A percentile compares a stretch with the other conserved stretches of the same genome.
phyloP scores from a whole-genome alignment of 1,140 invertebrate genomes.

The Penaeus chinensis region DNA sequence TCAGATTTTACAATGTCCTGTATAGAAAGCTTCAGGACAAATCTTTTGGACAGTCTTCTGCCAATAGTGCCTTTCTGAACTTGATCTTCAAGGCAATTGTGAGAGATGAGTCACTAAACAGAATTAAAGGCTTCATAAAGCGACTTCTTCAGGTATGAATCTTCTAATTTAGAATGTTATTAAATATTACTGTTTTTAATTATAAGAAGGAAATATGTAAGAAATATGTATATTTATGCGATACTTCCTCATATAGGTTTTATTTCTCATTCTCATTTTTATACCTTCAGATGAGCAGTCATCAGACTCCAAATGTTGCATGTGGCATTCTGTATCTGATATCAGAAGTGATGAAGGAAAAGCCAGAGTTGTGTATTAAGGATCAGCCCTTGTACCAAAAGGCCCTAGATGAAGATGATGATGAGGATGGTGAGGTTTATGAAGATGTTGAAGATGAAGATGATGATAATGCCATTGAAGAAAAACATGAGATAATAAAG shows the following conservation, averaged over 20 bases:
- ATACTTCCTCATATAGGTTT: no score
- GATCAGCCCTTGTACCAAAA: not conserved
- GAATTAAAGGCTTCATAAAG: slow-evolving; percentile 90
- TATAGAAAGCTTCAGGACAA: slow-evolving; percentile 88
- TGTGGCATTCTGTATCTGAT: slow-evolving; percentile 84
- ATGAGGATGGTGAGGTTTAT: slow-evolving; percentile 67
- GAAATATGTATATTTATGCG: not conserved
- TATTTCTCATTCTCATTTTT: not conserved
- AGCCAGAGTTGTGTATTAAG: slow-evolving; percentile 64
- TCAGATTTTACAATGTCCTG: slow-evolving; percentile 87
- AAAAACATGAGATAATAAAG: not conserved
- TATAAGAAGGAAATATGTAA: not conserved
- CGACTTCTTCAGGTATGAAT: slow-evolving; percentile 74
- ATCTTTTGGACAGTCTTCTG: slow-evolving; percentile 79
- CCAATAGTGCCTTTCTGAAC: slow-evolving; percentile 87
- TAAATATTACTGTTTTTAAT: not conserved
- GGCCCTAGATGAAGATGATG: slow-evolving; percentile 56
- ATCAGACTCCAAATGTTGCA: slow-evolving; percentile 74
- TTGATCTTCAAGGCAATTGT: slow-evolving; percentile 87
- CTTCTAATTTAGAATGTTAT: not conserved
- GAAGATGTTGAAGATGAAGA: slow-evolving; percentile 65
- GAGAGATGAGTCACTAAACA: slow-evolving; percentile 78
- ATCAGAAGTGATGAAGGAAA: slow-evolving; percentile 76
- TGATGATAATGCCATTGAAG: not conserved
- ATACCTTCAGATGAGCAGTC: slow-evolving; percentile 68